Evolutionary conservation across 2,797 vertebrate species (phyloP).

Genomic region (Mormyrus hasselquistii): DNA sequence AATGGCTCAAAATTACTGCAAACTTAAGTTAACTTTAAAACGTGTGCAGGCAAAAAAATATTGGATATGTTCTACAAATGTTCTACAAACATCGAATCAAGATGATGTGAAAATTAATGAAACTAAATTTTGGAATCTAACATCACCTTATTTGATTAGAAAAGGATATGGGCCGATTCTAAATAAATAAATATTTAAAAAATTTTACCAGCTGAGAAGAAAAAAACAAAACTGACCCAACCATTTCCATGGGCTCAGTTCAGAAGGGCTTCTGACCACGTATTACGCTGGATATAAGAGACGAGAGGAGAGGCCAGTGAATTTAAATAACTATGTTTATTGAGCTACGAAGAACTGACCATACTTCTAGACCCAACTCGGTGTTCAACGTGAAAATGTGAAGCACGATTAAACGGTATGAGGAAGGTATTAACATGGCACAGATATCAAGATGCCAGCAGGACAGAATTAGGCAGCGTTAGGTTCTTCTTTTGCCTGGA

Average conservation of each 20-base stretch:
- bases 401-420: slow-evolving; percentile 30
- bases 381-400: slow-evolving; percentile 29
- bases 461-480: background rate
- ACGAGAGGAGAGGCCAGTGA: slow-evolving; percentile 44
- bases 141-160: background rate
- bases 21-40: too few relatives aligned
- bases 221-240: slow-evolving; percentile 44
- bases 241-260: slow-evolving; percentile 67
- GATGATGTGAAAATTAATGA: background rate
- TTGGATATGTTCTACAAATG: background rate
- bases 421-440: slow-evolving; percentile 40
- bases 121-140: background rate
- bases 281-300: slow-evolving; percentile 74
- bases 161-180: background rate
- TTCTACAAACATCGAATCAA: background rate
- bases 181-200: background rate
- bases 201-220: background rate
- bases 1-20: background rate
- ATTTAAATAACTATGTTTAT: slow-evolving; percentile 24
- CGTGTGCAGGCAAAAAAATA: slow-evolving; percentile 3
- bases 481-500: background rate
- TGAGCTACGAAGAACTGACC: background rate
- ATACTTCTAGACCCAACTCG: slow-evolving; percentile 26
- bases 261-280: slow-evolving; percentile 68
- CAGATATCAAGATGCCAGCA: slow-evolving; percentile 27